These are phyloP conservation scores for Zaprionus lachaisei DNA, from an alignment of 1,140 invertebrate genomes.

Conservation along the genomic window DNA sequence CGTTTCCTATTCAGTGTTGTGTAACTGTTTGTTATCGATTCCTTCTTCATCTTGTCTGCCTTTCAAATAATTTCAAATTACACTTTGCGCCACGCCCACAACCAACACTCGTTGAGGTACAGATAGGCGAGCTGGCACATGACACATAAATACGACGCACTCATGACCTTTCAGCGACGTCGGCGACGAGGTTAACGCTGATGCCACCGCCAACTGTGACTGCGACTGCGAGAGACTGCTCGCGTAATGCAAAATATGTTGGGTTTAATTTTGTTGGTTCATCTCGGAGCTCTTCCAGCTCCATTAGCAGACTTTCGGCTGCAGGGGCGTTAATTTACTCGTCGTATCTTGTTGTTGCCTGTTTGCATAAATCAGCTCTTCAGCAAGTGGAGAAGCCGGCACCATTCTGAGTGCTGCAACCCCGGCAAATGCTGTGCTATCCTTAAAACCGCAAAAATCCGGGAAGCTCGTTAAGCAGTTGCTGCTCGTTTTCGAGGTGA, in stretches of 20 bases:
- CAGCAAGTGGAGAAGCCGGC: conserved; percentile 1
- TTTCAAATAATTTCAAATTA: not conserved
- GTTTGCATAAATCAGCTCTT: conserved; percentile 75
- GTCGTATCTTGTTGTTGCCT: conserved; percentile 64
- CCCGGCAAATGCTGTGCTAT: conserved; percentile 21
- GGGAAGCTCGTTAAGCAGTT: conserved; percentile 56
- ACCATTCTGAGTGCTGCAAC: not conserved
- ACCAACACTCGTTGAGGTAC: not conserved
- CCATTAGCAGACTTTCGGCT: conserved; percentile 69
- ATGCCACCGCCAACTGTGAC: not conserved
- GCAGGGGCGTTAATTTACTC: conserved; percentile 74
- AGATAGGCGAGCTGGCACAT: not conserved
- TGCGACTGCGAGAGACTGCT: not conserved
- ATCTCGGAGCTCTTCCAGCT: conserved; percentile 53
- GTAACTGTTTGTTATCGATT: conserved; percentile 23
- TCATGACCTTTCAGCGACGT: not conserved
- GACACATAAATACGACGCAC: not conserved
- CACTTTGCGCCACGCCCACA: not conserved
- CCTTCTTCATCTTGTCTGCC: not conserved
- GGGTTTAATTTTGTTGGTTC: conserved; percentile 54
- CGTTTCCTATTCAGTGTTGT: conserved; percentile 18
- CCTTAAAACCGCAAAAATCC: conserved; percentile 76
- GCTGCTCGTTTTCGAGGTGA: conserved; percentile 40
- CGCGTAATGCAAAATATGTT: conserved; percentile 60
- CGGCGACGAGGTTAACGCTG: not conserved